Base-by-base conservation (phyloP, 2,113 vertebrate species). In the Thalassarche chlororhynchos region DNA sequence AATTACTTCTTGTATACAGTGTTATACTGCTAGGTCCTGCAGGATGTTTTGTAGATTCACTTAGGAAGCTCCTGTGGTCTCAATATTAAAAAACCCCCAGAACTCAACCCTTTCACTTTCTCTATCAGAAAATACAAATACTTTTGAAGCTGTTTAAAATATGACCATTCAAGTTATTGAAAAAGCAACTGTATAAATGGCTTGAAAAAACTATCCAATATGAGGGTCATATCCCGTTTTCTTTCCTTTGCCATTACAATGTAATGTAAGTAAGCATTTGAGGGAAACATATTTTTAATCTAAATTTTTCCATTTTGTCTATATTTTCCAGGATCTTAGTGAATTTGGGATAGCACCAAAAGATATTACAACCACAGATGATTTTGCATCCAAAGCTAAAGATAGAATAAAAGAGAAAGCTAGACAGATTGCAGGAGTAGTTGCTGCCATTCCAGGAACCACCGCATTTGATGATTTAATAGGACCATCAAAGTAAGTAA, bases 291-390 rank as follows among this genome's bases (percentile, higher is more conserved):
- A 52, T 40, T 91, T 80, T 71, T 52, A 88, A 65, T 78, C 3
- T 55, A 17, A 16, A 4, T 42, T 36, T 55, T 93, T 32, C 38
- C 14, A 26, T 77, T 87, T 65, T 94, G 66, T 93, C 36, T 60
- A 1, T 87, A 25, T 88, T 93, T 90, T 93, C 6, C 74, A 99
- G 99, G 99, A 99, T 97, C 98, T 99, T 20, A 87, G 99, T 82
- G 99, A 99, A 96, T 99, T 99, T 92, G 99, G 99, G 55, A 99
- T 99, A 83, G 99, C 99, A 32, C 99, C 99, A 31, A 98, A 96
- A 84, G 98, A 99, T 19, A 99, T 99, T 97, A 98, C 98, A 57
- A 99, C 99, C 52, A 99, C 99, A 9, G 98, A 98, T 62, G 98
- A 99, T 91, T 99, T 99, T 98, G 97, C 98, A 21, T 99, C 99